Evolutionary conservation across 2,888 invertebrate genomes (phyloP), one percentile per base, ranked within the genome.

Genomic region (Acanthoscelides obtectus): DNA sequence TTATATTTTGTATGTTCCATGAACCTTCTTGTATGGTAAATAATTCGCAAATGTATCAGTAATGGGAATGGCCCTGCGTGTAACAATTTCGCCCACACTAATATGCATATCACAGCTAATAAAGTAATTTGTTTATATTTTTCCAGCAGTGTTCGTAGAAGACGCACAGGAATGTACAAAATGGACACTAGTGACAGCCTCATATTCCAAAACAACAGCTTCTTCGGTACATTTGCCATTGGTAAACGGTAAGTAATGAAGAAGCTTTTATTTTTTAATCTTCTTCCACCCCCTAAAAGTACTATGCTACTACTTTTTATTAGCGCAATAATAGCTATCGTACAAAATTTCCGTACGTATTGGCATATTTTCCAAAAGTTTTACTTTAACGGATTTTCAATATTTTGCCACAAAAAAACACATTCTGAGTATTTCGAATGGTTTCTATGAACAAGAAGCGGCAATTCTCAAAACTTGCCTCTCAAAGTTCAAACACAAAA

Each of bases 201-300:
- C 17, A 77, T 84, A 71, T 86, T 85, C 72, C 84, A 86, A 78
- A 85, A 85, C 75, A 78, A 84, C 71, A 80, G 84, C 66, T 85
- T 85, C 76, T 76, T 86, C 22, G 84, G 84, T 76, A 83, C 84
- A 3, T 78, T 86, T 17, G 81, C 83, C 8, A 84, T 84, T 27
- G 85, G 85, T 73, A 86, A 85, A 81, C 84, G 86, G 86, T 86
- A 82, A 74, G 76, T 20, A 63, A 64, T 67, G 12, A 12, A n/a
- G n/a, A n/a, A n/a, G n/a, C n/a, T n/a, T n/a, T n/a, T n/a, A n/a
- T n/a, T n/a, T n/a, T n/a, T n/a, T n/a, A n/a, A n/a, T n/a, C n/a
- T n/a, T n/a, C n/a, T n/a, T n/a, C n/a, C n/a, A n/a, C n/a, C n/a
- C n/a, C n/a, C n/a, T n/a, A n/a, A n/a, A n/a, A n/a, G n/a, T n/a